A percentile compares a stretch with the other conserved stretches of the same genome.
Evolutionary conservation across 2,797 vertebrate species (phyloP).

Genomic region (Chiroxiphia lanceolata): DNA sequence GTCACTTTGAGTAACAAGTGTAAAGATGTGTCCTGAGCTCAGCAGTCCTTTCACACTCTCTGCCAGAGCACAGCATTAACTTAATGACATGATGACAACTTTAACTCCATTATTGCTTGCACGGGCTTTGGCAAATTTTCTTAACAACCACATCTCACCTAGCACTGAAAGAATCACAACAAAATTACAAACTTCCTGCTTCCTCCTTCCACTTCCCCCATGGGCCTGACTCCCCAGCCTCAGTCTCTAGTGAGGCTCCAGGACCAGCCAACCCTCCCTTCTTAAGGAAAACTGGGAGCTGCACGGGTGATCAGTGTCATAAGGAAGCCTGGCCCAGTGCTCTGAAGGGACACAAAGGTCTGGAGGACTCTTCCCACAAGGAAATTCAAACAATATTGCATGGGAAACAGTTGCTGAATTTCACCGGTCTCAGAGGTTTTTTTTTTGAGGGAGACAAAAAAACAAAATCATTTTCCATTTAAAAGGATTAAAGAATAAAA

Average conservation of each 20-base stretch:
- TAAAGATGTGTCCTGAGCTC: neutral
- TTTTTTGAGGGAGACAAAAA: neutral
- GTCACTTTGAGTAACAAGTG: neutral
- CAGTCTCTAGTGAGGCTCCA: neutral
- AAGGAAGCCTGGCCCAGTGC: neutral
- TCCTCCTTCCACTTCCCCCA: slow-evolving; percentile 2
- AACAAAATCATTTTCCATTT: neutral
- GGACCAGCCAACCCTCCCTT: neutral
- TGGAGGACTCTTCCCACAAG: neutral
- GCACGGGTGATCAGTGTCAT: neutral
- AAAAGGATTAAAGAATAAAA: slow-evolving; percentile 2
- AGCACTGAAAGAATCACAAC: neutral
- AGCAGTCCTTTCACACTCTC: neutral
- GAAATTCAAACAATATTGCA: neutral
- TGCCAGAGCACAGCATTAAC: neutral
- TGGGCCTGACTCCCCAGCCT: neutral
- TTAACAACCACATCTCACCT: neutral
- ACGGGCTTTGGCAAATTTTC: neutral
- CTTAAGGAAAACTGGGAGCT: neutral
- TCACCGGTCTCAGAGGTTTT: neutral
- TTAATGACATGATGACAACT: neutral
- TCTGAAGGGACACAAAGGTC: neutral
- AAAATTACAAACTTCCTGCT: neutral
- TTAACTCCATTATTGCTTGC: neutral
- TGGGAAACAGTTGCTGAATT: neutral